Evolutionary conservation across 2,113 vertebrate species (phyloP).

Genomic region (Oriolus oriolus): DNA sequence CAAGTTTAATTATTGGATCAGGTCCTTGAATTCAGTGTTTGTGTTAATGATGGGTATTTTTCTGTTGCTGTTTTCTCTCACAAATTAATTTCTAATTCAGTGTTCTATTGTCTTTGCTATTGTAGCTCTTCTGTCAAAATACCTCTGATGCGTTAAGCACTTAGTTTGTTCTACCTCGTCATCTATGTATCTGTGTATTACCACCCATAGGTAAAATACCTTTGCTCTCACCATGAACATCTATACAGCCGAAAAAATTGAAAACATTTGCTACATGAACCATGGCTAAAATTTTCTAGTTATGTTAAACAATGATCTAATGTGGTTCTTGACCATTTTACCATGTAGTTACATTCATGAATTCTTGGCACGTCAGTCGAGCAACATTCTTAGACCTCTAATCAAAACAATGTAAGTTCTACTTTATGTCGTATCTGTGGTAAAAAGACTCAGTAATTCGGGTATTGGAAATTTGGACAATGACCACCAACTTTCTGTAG

Average conservation of each 20-base stretch:
- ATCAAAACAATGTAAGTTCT: not conserved
- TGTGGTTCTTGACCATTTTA: not conserved
- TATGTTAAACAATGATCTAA: not conserved
- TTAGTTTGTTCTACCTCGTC: not conserved
- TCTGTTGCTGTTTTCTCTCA: not conserved
- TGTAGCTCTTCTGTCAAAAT: not conserved
- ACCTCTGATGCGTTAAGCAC: not conserved
- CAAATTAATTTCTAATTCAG: not conserved
- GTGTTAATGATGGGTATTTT: accelerated
- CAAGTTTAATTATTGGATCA: not conserved
- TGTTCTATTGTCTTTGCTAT: not conserved
- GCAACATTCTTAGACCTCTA: not conserved
- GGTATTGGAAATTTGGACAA: not conserved
- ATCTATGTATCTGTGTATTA: not conserved
- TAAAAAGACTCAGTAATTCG: not conserved
- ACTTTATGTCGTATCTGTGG: not conserved
- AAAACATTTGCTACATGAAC: not conserved
- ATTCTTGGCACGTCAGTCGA: not conserved
- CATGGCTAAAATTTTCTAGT: not conserved
- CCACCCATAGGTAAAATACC: not conserved
- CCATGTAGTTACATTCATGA: not conserved
- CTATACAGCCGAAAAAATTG: not conserved
- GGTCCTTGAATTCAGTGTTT: not conserved
- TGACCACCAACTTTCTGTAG: not conserved
- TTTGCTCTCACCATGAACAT: not conserved